A percentile compares a stretch with the other conserved stretches of the same genome.
Conservation (phyloP, 2,797 vertebrate genomes). For the Hydrolagus colliei region DNA sequence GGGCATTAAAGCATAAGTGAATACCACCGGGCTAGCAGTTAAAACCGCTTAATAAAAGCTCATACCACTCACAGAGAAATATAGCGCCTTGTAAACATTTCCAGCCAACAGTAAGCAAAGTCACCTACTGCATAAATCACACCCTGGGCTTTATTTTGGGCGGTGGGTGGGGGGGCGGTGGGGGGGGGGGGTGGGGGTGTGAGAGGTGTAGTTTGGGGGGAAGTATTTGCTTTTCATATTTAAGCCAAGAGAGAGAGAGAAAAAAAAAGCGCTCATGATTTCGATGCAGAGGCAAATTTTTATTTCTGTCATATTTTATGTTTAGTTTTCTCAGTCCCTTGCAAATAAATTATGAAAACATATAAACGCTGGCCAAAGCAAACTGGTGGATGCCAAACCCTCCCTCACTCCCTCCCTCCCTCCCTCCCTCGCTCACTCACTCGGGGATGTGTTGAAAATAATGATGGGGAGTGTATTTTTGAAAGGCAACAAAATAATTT, state of each 20-base stretch:
- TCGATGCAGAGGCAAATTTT: not conserved
- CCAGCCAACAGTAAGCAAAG: not conserved
- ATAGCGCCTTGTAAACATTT: not conserved
- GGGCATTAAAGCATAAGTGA: not conserved
- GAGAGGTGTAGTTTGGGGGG: no score
- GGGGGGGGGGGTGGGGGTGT: no score
- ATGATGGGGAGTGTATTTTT: not conserved
- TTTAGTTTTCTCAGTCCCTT: not conserved
- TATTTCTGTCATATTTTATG: not conserved
- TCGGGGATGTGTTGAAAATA: not conserved
- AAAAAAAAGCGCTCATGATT: no score
- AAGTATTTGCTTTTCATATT: not conserved
- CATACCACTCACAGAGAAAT: not conserved
- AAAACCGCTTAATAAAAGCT: not conserved
- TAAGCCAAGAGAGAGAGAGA: conserved; percentile 6
- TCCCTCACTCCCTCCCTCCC: not conserved
- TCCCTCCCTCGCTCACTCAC: no score
- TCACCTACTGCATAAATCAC: not conserved
- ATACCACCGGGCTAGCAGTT: not conserved
- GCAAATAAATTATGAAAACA: conserved; percentile 23
- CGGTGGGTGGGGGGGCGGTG: no score
- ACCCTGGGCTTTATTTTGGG: not conserved
- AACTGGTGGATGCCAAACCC: not conserved
- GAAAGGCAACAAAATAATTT: not conserved
- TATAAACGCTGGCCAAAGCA: not conserved